Base-by-base conservation (phyloP, 2,888 invertebrate species). In the Malachius bipustulatus region DNA sequence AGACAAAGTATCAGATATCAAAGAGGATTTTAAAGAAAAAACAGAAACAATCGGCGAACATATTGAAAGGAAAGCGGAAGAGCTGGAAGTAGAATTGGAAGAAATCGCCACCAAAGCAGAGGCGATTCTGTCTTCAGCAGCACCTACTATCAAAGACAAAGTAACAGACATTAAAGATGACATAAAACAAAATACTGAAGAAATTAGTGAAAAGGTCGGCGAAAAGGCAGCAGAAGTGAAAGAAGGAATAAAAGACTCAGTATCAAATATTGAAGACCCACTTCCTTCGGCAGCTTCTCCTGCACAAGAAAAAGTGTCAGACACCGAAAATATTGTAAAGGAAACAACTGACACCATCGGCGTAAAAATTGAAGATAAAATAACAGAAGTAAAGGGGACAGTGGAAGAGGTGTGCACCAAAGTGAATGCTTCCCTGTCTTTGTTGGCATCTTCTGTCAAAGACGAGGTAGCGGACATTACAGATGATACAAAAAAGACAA, bases 201-300 rank as follows among this genome's bases (percentile, higher is more conserved):
- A 32, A n/a, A 24, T 30, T 26, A 16, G 28, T 11, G 26, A 29
- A 30, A 11, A 19, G 34, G 16, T 15, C 10, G 14, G 9, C 12
- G 10, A 8, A 9, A 4, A 8, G 30, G 11, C 10, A 15, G 15
- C 14, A 9, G 14, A 14, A 4, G n/a, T n/a, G n/a, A n/a, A n/a
- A n/a, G n/a, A n/a, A n/a, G n/a, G n/a, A n/a, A n/a, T 60, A 42
- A 66, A 65, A 42, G 64, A 66, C 13, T 64, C 64, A 2, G 15
- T 34, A 8, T n/a, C 28, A 3, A 14, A 29, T 15, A 14, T 9
- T n/a, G 34, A 16, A 12, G 19, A 34, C 16, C 14, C 24, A 8
- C 9, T 24, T 6, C 6, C 6, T 24, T 8, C 6, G 9, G 24
- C 9, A 24, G 24, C 24, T 24, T 24, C 24, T 8, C 8, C 6